Percentiles rank a stretch among this genome's conserved stretches.
Evolutionary conservation across 1,140 invertebrate genomes (phyloP).

Genomic region (Yoshiicerus persimilis): DNA sequence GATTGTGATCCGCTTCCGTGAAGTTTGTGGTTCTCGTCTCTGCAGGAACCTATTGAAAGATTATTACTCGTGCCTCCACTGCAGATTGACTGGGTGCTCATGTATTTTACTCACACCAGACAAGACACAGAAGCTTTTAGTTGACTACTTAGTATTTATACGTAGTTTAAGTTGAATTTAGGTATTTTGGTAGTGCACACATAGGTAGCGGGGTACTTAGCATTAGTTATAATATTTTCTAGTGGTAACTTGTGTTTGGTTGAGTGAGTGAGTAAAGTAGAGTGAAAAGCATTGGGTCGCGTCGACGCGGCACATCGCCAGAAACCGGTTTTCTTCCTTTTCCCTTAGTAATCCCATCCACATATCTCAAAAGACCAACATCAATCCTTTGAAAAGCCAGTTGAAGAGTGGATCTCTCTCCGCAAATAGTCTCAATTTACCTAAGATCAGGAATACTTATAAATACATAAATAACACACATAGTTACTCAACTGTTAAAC

Average conservation of each 20-base stretch:
- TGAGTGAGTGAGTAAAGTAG: not conserved
- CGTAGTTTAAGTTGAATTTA: not conserved
- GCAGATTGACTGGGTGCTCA: not conserved
- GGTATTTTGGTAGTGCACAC: not conserved
- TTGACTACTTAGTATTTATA: not conserved
- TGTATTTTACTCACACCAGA: not conserved
- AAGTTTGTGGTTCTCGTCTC: not conserved
- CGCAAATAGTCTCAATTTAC: not conserved
- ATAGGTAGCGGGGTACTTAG: too few relatives aligned
- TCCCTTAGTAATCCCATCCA: not conserved
- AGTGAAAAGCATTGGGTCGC: slow-evolving; percentile 19
- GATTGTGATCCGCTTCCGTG: not conserved
- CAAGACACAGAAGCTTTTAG: not conserved
- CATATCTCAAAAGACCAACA: slow-evolving; percentile 22
- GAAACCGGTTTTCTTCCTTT: slow-evolving; percentile 22
- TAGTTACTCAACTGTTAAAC: not conserved
- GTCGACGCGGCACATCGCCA: slow-evolving; percentile 11
- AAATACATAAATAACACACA: not conserved
- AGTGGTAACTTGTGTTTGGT: not conserved
- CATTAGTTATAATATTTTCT: not conserved
- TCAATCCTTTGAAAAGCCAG: slow-evolving; percentile 19
- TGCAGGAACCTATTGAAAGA: not conserved
- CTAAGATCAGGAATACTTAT: not conserved
- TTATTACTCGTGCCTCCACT: not conserved
- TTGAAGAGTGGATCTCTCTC: not conserved